These are phyloP conservation scores for Pediacus dermestoides DNA, from an alignment of 2,888 invertebrate genomes.

Conservation along the genomic window DNA sequence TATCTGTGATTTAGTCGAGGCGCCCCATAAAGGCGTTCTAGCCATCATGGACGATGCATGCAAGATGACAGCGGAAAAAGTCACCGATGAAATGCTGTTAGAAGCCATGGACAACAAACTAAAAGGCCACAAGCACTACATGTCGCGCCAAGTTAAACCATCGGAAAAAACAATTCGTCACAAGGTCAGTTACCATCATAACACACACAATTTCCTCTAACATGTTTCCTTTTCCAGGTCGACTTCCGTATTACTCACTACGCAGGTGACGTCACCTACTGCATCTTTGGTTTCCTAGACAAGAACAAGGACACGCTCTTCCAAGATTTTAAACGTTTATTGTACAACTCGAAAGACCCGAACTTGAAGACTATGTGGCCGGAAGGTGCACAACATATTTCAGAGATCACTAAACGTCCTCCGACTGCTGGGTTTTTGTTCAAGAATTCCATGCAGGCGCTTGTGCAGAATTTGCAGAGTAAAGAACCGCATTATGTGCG, in stretches of 20 bases:
- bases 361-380: slow-evolving; percentile 92
- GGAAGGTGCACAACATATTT: slow-evolving; percentile 88
- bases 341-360: slow-evolving; percentile 77
- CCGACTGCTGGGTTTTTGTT: slow-evolving; percentile 91
- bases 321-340: slow-evolving; percentile 92
- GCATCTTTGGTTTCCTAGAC: slow-evolving; percentile 87
- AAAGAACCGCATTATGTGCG: slow-evolving; percentile 97
- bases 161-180: slow-evolving; percentile 77
- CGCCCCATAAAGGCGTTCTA: slow-evolving; percentile 82
- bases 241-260: slow-evolving; percentile 89
- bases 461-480: slow-evolving; percentile 81
- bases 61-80: slow-evolving; percentile 84
- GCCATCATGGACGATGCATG: slow-evolving; percentile 98
- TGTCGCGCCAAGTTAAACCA: slow-evolving; percentile 79
- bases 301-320: slow-evolving; percentile 96
- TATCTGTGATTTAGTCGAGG: slow-evolving; percentile 94
- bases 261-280: slow-evolving; percentile 94
- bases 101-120: slow-evolving; percentile 92
- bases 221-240: slow-evolving; percentile 20
- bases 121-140: slow-evolving; percentile 82
- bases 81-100: slow-evolving; percentile 76
- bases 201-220: background rate
- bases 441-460: slow-evolving; percentile 88
- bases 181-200: slow-evolving; percentile 44
- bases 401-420: slow-evolving; percentile 90